Evolutionary conservation across 2,797 vertebrate species (phyloP).

Genomic region (Coluber constrictor): DNA sequence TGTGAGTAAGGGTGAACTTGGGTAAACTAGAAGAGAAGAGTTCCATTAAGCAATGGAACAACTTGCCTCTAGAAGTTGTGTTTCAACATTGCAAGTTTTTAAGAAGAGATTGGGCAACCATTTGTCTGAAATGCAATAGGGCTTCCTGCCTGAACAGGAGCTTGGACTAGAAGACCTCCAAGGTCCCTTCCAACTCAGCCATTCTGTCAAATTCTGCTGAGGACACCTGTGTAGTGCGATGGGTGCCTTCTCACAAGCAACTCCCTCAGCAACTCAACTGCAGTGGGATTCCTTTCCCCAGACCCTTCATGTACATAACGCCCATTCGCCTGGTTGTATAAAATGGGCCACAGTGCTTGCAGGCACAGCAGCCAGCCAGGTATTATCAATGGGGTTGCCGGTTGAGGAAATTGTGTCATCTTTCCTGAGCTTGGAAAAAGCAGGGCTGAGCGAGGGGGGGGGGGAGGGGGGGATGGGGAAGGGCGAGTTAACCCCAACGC

Average conservation of each 20-base stretch:
- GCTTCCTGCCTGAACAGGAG: neutral
- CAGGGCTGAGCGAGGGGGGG: neutral
- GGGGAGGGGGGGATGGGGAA: neutral
- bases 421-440: neutral
- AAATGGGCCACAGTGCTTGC: neutral
- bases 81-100: neutral
- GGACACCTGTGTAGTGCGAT: neutral
- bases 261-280: neutral
- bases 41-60: neutral
- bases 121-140: neutral
- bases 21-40: neutral
- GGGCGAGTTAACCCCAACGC: too few relatives aligned
- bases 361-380: neutral
- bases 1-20: neutral
- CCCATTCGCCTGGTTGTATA: neutral
- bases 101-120: neutral
- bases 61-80: neutral
- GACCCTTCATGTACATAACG: neutral
- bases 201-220: neutral
- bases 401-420: conserved; percentile 6
- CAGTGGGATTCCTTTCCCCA: neutral
- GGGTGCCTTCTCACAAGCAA: neutral
- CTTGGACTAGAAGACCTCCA: neutral
- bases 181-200: neutral
- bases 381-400: neutral